Percentiles rank a stretch among this genome's conserved stretches.
These are phyloP conservation scores for Mirounga angustirostris DNA, from an alignment of 2,113 vertebrate genomes.

Conservation along the genomic window DNA sequence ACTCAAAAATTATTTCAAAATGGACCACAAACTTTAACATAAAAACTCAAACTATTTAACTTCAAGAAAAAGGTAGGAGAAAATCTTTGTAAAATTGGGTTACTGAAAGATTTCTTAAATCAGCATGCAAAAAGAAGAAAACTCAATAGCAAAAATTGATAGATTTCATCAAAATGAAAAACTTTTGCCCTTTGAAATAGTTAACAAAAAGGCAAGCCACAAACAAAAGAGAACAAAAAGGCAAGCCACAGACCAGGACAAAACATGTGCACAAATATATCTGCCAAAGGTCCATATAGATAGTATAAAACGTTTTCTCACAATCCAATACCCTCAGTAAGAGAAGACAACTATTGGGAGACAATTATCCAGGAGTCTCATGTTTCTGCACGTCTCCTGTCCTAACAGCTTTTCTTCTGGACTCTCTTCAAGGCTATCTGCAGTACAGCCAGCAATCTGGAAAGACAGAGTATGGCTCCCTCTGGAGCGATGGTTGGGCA, in stretches of 20 bases:
- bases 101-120: not conserved
- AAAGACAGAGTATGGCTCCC: not conserved
- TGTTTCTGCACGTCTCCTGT: not conserved
- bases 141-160: not conserved
- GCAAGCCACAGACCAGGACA: not conserved
- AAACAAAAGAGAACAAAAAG: not conserved
- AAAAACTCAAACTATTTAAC: constrained; percentile 28
- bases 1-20: constrained; percentile 46
- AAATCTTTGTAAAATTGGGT: not conserved
- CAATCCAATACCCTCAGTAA: not conserved
- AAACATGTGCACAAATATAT: not conserved
- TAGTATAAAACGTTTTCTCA: not conserved
- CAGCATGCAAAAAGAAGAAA: not conserved
- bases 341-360: not conserved
- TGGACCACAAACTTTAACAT: not conserved
- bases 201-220: not conserved
- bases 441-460: not conserved
- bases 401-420: not conserved
- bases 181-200: not conserved
- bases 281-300: not conserved
- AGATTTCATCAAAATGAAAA: constrained; percentile 39
- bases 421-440: not conserved
- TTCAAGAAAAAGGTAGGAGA: not conserved
- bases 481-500: not conserved
- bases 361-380: not conserved